A percentile compares a stretch with the other conserved stretches of the same genome.
Conservation (phyloP, 2,888 invertebrate species). For the Marronus borbonicus region DNA sequence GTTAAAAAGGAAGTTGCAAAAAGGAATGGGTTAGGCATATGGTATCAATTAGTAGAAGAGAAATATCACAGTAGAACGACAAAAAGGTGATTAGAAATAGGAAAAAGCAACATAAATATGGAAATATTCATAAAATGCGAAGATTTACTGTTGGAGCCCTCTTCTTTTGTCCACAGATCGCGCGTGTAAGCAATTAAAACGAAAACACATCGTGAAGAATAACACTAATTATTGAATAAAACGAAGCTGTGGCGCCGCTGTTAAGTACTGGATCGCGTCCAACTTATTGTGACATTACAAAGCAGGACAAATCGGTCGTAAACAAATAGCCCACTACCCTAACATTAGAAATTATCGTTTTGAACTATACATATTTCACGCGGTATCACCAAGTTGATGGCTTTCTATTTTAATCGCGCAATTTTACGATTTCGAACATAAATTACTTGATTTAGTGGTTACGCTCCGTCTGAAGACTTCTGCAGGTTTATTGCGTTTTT, state of each 20-base stretch:
- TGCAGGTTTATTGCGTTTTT: conserved; percentile 13
- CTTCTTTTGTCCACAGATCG: too few relatives aligned
- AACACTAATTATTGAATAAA: conserved; percentile 56
- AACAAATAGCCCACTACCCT: conserved; percentile 55
- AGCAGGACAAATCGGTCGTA: conserved; percentile 52
- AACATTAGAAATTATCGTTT: conserved; percentile 55
- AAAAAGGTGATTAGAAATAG: too few relatives aligned
- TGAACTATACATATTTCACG: not conserved
- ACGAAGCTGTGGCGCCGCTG: conserved; percentile 54
- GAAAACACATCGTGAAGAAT: conserved; percentile 53
- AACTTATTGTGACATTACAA: conserved; percentile 56
- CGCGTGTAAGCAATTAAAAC: not conserved
- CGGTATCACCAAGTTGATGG: conserved; percentile 8
- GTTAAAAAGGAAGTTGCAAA: too few relatives aligned
- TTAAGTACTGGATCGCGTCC: conserved; percentile 56
- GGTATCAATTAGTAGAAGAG: too few relatives aligned
- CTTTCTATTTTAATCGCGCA: conserved; percentile 22
- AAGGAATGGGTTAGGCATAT: too few relatives aligned
- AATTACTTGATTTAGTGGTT: conserved; percentile 30
- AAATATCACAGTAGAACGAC: too few relatives aligned
- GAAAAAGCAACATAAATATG: too few relatives aligned
- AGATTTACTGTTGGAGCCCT: too few relatives aligned
- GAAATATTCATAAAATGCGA: too few relatives aligned
- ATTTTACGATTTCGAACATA: conserved; percentile 15
- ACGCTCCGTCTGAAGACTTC: not conserved